Evolutionary conservation across 1,140 invertebrate genomes (phyloP).

Genomic region (Berghia stephanieae): DNA sequence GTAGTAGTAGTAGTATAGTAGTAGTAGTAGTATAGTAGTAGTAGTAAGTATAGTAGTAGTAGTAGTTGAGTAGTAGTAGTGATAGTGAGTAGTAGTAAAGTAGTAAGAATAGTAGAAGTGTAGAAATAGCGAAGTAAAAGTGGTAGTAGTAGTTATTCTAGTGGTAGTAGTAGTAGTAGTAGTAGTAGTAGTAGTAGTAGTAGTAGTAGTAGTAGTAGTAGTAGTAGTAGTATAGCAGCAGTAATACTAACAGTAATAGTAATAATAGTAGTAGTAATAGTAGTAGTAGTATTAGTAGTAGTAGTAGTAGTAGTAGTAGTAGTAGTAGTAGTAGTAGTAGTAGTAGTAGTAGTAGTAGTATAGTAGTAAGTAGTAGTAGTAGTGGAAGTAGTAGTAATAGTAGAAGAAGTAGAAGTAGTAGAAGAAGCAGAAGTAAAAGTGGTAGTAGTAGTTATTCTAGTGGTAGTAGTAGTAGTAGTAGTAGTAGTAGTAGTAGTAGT

Average conservation of each 20-base stretch:
- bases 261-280: too few species aligned
- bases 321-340: not conserved
- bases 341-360: conserved; percentile 2
- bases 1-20: too few species aligned
- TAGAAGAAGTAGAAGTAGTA: not conserved
- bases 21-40: too few species aligned
- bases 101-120: not conserved
- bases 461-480: not conserved
- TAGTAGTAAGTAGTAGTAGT: too few species aligned
- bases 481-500: not conserved
- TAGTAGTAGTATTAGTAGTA: too few species aligned
- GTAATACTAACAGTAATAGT: too few species aligned
- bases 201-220: conserved; percentile 8
- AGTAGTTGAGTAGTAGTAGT: too few species aligned
- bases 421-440: not conserved
- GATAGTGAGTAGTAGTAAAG: not conserved
- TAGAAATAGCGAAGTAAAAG: too few species aligned
- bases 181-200: not conserved
- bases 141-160: too few species aligned
- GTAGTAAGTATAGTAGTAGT: too few species aligned
- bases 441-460: not conserved
- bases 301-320: not conserved
- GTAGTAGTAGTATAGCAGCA: too few species aligned
- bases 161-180: too few species aligned
- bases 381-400: not conserved